Evolutionary conservation across 2,113 vertebrate genomes (phyloP), one percentile per base, ranked within the genome.

Genomic region (Xiphophorus hellerii): DNA sequence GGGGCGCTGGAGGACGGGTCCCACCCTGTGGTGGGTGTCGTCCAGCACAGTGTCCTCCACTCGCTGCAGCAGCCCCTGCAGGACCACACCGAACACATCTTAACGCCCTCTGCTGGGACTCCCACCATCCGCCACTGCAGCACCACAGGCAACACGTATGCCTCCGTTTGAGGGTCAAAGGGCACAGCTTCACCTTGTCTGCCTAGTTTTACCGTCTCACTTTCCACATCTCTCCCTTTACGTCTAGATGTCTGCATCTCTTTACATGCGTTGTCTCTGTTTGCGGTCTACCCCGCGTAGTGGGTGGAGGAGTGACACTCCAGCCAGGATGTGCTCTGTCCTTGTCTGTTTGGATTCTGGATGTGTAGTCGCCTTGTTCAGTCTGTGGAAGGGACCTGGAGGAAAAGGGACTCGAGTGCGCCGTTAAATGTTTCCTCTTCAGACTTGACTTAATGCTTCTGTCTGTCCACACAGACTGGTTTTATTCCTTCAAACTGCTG

Each of bases 51-150:
- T 25, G 92, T 94, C 58, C 92, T 95, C 70, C 92, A 92, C 85
- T 89, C 93, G 3, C 83, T 94, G 76, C 92, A 92, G 5, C 91
- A 86, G 82, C 79, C 90, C 30, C 81, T 73, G 1, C 89, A 80
- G 71, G 92, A 92, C 85, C 93, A 93, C 85, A 80, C 81, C 0
- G 94, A 95, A 67, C 94, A 94, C 92, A 94, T 94, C 80, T 83
- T 94, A 3, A 89, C 89, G 62, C 90, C 94, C 6, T 87, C 93
- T 0, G 78, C 82, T 7, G 87, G 84, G 30, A 93, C 94, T 29
- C 93, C 93, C 80, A 94, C 92, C 83, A 95, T 95, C 77, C 95
- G 94, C 78, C 95, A 94, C 88, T 95, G 94, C 93, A 89, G 93
- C 89, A 79, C 93, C 81, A 90, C 93, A 4, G 94, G 94, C 80